Conservation (phyloP, 1,140 invertebrate genomes). For the Rhagoletis pomonella region DNA sequence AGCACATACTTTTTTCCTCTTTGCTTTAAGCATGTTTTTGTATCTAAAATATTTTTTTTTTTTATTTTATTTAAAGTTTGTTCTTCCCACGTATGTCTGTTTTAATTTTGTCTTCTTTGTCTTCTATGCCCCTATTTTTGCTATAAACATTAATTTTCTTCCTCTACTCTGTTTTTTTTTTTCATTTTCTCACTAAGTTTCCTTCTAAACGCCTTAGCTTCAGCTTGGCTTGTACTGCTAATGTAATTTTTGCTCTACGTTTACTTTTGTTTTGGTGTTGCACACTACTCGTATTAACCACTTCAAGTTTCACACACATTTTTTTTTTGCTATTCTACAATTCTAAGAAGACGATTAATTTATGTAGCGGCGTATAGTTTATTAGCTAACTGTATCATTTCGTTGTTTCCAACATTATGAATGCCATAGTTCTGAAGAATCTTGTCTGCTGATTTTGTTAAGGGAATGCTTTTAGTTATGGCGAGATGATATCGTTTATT, state of each 20-base stretch:
- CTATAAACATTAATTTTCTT: neutral
- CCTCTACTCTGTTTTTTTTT: neutral
- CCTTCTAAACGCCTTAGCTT: neutral
- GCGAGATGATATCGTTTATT: no score
- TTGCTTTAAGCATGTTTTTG: neutral
- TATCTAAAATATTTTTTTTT: constrained; percentile 11
- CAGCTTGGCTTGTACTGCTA: neutral
- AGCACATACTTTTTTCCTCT: neutral
- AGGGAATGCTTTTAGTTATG: no score
- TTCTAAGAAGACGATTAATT: constrained; percentile 13
- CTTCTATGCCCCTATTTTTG: neutral
- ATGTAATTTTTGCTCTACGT: neutral
- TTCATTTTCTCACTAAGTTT: neutral
- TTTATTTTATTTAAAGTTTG: neutral
- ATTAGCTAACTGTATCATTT: neutral
- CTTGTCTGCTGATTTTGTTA: no score
- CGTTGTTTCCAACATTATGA: neutral
- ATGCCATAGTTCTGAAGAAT: neutral
- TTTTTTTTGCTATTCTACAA: neutral
- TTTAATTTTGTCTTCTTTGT: no score
- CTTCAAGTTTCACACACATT: neutral
- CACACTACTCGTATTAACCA: neutral
- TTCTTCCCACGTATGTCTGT: neutral
- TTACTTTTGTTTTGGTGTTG: neutral
- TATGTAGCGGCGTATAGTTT: neutral